These are phyloP conservation scores for Lycocerus yunnanus DNA, from an alignment of 2,888 invertebrate species.

Conservation along the genomic window DNA sequence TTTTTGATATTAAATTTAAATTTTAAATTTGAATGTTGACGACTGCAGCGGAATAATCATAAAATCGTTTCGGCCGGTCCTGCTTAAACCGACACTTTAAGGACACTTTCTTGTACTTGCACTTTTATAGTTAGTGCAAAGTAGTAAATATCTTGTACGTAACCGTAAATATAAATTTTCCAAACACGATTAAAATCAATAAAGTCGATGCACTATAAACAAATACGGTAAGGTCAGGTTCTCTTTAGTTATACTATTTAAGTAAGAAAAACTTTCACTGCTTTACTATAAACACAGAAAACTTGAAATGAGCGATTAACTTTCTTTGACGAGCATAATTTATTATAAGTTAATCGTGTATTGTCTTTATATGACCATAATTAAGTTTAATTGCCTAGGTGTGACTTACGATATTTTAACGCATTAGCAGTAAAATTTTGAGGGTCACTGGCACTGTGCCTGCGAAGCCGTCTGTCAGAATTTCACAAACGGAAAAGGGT, in stretches of 20 bases:
- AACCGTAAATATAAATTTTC: conserved; percentile 6
- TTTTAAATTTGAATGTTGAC: neutral
- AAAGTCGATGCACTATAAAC: conserved; percentile 7
- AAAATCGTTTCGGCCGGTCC: neutral
- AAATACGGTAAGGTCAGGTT: conserved; percentile 22
- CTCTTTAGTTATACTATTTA: neutral
- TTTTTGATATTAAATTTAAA: neutral
- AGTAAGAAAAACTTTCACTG: conserved; percentile 9
- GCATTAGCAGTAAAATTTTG: too few species aligned
- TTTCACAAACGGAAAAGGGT: too few species aligned
- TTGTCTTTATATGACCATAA: neutral
- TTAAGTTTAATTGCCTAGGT: neutral
- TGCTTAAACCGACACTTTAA: too few species aligned
- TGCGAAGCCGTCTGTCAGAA: too few species aligned
- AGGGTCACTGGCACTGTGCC: too few species aligned
- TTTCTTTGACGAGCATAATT: conserved; percentile 7
- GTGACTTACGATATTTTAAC: too few species aligned
- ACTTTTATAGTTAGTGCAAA: neutral
- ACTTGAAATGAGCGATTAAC: neutral
- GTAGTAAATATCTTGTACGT: conserved; percentile 8
- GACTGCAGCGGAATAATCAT: neutral
- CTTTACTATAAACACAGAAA: conserved; percentile 1
- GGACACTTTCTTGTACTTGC: neutral
- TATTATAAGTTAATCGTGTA: neutral
- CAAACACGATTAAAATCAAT: conserved; percentile 2